Evolutionary conservation across 2,797 vertebrate genomes (phyloP).

Genomic region (Pyrrhura leucotis): DNA sequence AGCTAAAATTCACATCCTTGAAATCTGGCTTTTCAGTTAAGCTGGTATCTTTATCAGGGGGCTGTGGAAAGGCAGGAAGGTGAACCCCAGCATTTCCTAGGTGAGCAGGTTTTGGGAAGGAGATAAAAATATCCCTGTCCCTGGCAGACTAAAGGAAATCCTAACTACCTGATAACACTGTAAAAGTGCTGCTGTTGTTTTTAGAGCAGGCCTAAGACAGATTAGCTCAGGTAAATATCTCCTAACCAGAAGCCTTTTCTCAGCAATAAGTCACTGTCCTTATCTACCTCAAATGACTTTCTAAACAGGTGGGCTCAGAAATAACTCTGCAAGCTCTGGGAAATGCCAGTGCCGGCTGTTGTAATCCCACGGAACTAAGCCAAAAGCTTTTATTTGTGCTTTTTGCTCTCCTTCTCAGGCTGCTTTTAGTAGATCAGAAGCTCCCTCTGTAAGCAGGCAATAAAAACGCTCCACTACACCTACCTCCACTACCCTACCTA

Average conservation of each 20-base stretch:
- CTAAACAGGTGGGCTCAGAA: constrained; percentile 26
- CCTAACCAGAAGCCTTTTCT: constrained; percentile 29
- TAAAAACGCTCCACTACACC: background rate
- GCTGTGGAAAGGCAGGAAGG: background rate
- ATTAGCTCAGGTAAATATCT: constrained; percentile 53
- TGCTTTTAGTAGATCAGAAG: background rate
- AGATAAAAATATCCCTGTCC: background rate
- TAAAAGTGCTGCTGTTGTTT: constrained; percentile 32
- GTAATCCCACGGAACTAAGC: constrained; percentile 1
- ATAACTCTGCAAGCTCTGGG: background rate
- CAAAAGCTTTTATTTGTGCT: background rate
- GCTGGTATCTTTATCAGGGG: background rate
- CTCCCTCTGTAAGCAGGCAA: background rate
- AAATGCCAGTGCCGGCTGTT: background rate
- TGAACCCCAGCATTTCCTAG: background rate
- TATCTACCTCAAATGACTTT: constrained; percentile 52
- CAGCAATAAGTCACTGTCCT: constrained; percentile 48
- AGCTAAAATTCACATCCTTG: constrained; percentile 18
- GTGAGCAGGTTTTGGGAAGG: background rate
- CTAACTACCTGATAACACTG: background rate
- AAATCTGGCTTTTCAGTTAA: background rate
- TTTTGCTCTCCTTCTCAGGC: background rate
- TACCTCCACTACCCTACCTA: background rate
- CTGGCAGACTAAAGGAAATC: background rate
- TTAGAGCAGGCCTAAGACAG: constrained; percentile 17